A percentile compares a stretch with the other conserved stretches of the same genome.
These are phyloP conservation scores for Parnassius mnemosyne DNA, from an alignment of 2,888 invertebrate genomes.

Conservation along the genomic window DNA sequence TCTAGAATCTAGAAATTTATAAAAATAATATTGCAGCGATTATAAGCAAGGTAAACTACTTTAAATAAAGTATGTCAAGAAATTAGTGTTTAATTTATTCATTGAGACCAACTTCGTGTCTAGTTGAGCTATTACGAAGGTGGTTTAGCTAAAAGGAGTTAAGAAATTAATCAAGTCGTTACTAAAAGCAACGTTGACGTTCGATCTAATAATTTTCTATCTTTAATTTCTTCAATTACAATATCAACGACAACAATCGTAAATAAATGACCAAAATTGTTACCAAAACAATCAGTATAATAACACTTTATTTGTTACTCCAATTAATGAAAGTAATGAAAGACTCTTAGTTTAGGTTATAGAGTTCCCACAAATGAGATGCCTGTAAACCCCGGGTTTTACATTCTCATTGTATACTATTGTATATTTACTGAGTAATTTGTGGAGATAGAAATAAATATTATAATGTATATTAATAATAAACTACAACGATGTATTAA, in stretches of 20 bases:
- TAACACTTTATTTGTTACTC: too few relatives aligned
- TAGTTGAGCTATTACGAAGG: constrained; percentile 61
- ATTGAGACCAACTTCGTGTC: constrained; percentile 66
- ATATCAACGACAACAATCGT: constrained; percentile 5
- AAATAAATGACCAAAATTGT: too few relatives aligned
- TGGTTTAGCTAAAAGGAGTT: constrained; percentile 52
- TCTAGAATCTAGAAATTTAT: constrained; percentile 35
- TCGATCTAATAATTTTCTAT: constrained; percentile 15
- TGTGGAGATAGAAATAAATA: too few relatives aligned
- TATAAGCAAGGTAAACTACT: constrained; percentile 71
- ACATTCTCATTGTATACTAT: too few relatives aligned
- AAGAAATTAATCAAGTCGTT: constrained; percentile 56
- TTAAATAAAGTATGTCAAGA: constrained; percentile 73
- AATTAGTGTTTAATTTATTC: constrained; percentile 77
- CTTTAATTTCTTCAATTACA: constrained; percentile 22
- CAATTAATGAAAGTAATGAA: too few relatives aligned
- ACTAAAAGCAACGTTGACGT: constrained; percentile 19
- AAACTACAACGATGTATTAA: too few relatives aligned
- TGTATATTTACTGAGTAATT: too few relatives aligned
- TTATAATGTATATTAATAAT: too few relatives aligned
- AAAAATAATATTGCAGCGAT: constrained; percentile 58
- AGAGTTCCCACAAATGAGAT: too few relatives aligned
- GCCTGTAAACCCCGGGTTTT: too few relatives aligned
- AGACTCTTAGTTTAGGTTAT: too few relatives aligned
- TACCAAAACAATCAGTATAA: not conserved